phyloP scores from a whole-genome alignment of 2,113 vertebrate species.

The Tapirus terrestris region DNA sequence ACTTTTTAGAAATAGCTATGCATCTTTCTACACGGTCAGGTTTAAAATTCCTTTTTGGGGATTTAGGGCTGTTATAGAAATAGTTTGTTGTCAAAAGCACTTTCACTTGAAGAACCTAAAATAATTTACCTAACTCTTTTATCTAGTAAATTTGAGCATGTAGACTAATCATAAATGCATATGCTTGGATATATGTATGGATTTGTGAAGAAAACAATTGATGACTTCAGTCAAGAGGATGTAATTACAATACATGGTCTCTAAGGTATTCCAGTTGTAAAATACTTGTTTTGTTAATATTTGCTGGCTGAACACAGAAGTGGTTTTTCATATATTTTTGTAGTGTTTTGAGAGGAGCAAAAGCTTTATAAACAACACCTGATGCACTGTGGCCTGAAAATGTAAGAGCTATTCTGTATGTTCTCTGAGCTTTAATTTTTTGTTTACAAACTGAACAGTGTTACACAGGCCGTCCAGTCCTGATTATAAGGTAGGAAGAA shows the following conservation, averaged over 20 bases:
- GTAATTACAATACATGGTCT: slow-evolving; percentile 15
- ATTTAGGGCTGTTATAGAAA: slow-evolving; percentile 78
- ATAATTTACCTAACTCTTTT: slow-evolving; percentile 17
- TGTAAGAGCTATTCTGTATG: slow-evolving; percentile 78
- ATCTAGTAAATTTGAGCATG: slow-evolving; percentile 43
- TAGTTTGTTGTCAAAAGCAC: slow-evolving; percentile 62
- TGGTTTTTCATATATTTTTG: slow-evolving; percentile 75
- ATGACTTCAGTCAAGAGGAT: slow-evolving; percentile 43
- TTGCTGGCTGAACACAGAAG: slow-evolving; percentile 65
- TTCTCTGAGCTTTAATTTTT: slow-evolving; percentile 85
- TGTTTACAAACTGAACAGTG: slow-evolving; percentile 86
- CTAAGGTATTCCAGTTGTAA: slow-evolving; percentile 46
- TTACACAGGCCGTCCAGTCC: slow-evolving; percentile 77
- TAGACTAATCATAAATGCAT: slow-evolving; percentile 50
- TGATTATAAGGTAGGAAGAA: slow-evolving; percentile 69
- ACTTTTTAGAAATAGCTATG: slow-evolving; percentile 84
- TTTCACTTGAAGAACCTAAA: slow-evolving; percentile 63
- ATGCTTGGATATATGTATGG: slow-evolving; percentile 56
- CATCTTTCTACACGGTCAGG: slow-evolving; percentile 79
- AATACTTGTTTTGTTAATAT: slow-evolving; percentile 60
- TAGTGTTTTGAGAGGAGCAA: slow-evolving; percentile 83
- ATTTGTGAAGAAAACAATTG: slow-evolving; percentile 59
- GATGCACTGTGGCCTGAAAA: slow-evolving; percentile 74
- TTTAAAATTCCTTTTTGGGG: slow-evolving; percentile 73
- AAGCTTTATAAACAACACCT: slow-evolving; percentile 84